Evolutionary conservation across 2,113 vertebrate genomes (phyloP).

Genomic region (Pteropus alecto): DNA sequence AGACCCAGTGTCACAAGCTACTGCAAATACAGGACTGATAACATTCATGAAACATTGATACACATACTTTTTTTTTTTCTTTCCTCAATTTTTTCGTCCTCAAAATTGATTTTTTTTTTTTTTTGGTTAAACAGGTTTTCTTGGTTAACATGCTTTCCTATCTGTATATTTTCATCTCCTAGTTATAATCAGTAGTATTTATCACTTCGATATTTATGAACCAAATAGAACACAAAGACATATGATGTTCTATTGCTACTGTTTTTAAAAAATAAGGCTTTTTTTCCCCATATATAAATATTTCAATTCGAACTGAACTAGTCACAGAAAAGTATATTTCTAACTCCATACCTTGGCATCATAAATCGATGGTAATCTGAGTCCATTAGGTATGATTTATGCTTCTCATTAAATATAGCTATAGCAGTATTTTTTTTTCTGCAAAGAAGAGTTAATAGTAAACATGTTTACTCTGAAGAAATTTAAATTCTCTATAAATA

Average conservation of each 20-base stretch:
- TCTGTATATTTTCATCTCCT: not conserved
- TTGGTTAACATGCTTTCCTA: not conserved
- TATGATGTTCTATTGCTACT: not conserved
- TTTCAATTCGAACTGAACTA: conserved; percentile 25
- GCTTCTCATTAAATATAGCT: conserved; percentile 55
- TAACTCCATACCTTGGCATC: not conserved
- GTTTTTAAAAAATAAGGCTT: not conserved
- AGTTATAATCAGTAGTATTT: not conserved
- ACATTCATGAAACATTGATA: not conserved
- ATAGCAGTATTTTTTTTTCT: conserved; percentile 15
- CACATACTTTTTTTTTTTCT: not conserved
- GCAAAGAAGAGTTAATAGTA: conserved; percentile 47
- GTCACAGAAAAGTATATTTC: not conserved
- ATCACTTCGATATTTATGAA: conserved; percentile 31
- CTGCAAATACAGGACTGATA: not conserved
- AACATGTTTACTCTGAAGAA: conserved; percentile 57
- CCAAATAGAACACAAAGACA: not conserved
- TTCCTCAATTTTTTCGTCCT: not conserved
- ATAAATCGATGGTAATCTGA: conserved; percentile 44
- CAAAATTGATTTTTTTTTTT: not conserved
- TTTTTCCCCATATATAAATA: not conserved
- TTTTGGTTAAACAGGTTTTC: not conserved
- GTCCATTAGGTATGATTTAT: conserved; percentile 64
- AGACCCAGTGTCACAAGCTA: not conserved
- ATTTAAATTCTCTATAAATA: conserved; percentile 56